phyloP scores from a whole-genome alignment of 2,113 vertebrate genomes.

The Dunckerocampus dactyliophorus region DNA sequence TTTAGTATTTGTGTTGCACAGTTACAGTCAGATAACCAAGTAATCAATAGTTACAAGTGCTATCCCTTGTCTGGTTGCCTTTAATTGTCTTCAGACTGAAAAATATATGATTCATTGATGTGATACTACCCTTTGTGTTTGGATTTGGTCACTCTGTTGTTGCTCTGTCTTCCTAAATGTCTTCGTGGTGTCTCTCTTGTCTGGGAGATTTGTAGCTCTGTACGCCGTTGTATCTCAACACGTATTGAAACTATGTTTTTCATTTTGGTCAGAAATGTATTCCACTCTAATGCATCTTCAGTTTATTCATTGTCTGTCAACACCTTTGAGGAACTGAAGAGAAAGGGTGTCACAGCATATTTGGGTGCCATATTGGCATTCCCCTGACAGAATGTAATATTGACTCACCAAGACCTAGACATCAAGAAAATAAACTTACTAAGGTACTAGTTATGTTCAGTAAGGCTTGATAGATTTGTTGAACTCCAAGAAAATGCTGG shows the following conservation, averaged over 20 bases:
- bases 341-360: not conserved
- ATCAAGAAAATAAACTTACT: no score
- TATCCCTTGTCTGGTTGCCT: not conserved
- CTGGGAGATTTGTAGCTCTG: not conserved
- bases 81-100: not conserved
- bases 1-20: no score
- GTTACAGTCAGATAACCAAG: no score
- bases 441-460: no score
- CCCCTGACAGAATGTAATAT: not conserved
- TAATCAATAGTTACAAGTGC: not conserved
- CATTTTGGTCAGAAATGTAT: not conserved
- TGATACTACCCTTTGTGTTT: not conserved
- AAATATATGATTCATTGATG: not conserved
- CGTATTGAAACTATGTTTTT: not conserved
- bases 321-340: slow-evolving; percentile 2
- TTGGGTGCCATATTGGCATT: not conserved
- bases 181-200: not conserved
- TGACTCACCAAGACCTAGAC: not conserved
- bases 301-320: not conserved
- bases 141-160: not conserved
- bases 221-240: not conserved
- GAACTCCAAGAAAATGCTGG: not conserved
- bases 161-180: not conserved
- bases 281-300: not conserved
- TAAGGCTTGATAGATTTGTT: not conserved